Percentiles rank a stretch among this genome's conserved stretches.
Evolutionary conservation across 2,113 vertebrate species (phyloP).

Genomic region (Cromileptes altivelis): DNA sequence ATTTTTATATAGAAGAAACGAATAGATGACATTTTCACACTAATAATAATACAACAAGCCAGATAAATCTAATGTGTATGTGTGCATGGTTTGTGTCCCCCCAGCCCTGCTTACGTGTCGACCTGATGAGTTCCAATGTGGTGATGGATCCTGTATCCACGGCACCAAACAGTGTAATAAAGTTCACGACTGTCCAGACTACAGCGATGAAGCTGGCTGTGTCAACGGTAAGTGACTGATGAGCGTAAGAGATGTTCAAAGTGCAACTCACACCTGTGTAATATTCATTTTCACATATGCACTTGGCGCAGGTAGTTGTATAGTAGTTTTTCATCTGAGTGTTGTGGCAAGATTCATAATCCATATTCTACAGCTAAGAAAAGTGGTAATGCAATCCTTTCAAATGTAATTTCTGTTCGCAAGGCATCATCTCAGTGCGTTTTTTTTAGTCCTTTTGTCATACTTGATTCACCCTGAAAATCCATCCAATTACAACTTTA

Average conservation of each 20-base stretch:
- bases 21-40: neutral
- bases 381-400: neutral
- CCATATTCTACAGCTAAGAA: neutral
- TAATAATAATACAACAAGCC: neutral
- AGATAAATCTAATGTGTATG: neutral
- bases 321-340: neutral
- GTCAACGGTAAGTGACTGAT: slow-evolving; percentile 85
- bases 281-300: neutral
- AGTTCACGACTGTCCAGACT: slow-evolving; percentile 91
- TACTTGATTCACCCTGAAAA: slow-evolving; percentile 20
- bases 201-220: slow-evolving; percentile 94
- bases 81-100: slow-evolving; percentile 37
- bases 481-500: slow-evolving; percentile 25
- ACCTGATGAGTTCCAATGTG: slow-evolving; percentile 95
- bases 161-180: slow-evolving; percentile 93
- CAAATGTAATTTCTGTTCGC: slow-evolving; percentile 6
- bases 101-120: slow-evolving; percentile 91
- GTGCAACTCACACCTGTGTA: neutral
- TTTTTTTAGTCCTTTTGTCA: slow-evolving; percentile 24
- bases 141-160: slow-evolving; percentile 92
- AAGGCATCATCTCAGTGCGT: neutral
- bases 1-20: neutral
- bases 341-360: neutral
- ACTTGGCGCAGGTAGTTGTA: neutral
- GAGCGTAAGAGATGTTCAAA: neutral